phyloP scores from a whole-genome alignment of 1,140 invertebrate species.

The Galleria mellonella region DNA sequence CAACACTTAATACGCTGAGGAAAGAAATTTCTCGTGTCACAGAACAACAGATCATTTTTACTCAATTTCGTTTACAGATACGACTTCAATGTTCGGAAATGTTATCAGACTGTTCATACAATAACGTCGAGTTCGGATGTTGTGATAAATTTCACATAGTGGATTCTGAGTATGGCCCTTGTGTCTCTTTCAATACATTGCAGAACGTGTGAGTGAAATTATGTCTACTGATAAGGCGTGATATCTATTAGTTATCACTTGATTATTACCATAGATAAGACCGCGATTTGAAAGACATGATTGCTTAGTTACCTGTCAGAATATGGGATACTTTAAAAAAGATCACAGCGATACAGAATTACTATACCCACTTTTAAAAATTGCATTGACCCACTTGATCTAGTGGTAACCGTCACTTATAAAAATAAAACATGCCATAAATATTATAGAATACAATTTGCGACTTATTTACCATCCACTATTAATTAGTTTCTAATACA shows the following conservation, averaged over 20 bases:
- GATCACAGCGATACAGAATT: no score
- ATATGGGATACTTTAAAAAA: no score
- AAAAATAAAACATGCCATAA: no score
- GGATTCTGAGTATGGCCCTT: conserved; percentile 74
- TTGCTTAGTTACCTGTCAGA: no score
- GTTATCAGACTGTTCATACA: conserved; percentile 69
- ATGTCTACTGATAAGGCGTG: background rate
- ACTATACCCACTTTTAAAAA: no score
- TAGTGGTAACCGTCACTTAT: no score
- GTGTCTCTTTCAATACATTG: conserved; percentile 74
- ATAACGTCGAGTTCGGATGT: conserved; percentile 67
- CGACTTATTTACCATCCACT: no score
- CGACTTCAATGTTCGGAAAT: conserved; percentile 66
- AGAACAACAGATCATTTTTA: background rate
- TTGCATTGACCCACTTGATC: no score
- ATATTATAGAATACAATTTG: no score
- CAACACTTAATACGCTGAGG: background rate
- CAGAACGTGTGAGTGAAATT: conserved; percentile 68
- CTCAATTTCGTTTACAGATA: conserved; percentile 43
- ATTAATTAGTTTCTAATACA: no score
- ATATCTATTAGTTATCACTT: background rate
- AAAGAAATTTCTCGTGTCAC: background rate
- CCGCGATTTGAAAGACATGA: conserved; percentile 8
- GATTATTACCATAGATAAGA: conserved; percentile 11
- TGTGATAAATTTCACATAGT: conserved; percentile 73